Evolutionary conservation across 2,113 vertebrate species (phyloP).

Genomic region (Lophotis ruficrista): DNA sequence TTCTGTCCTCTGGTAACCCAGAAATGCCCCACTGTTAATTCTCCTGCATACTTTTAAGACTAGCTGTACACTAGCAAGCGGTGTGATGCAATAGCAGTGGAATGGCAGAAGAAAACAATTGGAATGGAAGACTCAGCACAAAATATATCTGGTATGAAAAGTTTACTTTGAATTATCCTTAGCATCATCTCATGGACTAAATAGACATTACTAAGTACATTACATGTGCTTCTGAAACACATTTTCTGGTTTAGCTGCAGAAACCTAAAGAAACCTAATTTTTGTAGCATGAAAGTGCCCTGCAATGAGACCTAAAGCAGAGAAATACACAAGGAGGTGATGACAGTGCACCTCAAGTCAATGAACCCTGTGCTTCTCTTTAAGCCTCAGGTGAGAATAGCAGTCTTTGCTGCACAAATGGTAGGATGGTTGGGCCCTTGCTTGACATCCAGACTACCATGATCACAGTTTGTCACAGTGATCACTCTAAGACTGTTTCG

Average conservation of each 20-base stretch:
- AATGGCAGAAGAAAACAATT: neutral
- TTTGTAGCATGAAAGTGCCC: neutral
- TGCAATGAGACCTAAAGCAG: neutral
- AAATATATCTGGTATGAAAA: neutral
- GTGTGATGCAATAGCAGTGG: neutral
- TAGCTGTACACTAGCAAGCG: neutral
- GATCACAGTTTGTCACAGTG: neutral
- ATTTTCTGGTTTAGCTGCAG: neutral
- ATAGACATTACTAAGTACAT: neutral
- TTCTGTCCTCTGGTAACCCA: neutral
- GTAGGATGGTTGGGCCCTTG: neutral
- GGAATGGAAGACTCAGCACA: neutral
- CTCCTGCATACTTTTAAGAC: neutral
- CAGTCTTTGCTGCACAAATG: neutral
- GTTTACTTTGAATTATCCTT: neutral
- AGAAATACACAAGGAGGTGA: neutral
- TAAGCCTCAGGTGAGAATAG: neutral
- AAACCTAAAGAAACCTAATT: neutral
- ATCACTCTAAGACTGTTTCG: neutral
- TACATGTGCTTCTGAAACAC: neutral
- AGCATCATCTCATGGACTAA: neutral
- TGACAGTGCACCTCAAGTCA: neutral
- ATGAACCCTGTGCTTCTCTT: neutral
- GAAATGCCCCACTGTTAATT: neutral
- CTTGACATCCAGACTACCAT: neutral